Conservation (phyloP, 1,140 invertebrate genomes). For the Bombus picipes region DNA sequence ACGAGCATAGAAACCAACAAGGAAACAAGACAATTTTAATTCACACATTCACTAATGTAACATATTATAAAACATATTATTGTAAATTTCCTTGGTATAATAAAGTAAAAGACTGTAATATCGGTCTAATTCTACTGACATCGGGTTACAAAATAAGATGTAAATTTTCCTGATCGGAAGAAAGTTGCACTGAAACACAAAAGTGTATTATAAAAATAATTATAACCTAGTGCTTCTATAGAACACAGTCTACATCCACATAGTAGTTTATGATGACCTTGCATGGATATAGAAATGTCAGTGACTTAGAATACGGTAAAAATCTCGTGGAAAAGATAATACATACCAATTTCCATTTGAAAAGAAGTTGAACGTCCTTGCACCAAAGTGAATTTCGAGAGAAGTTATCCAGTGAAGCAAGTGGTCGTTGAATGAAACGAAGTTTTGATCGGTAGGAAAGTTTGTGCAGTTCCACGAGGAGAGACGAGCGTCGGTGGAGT, state of each 20-base stretch:
- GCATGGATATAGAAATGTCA: constrained; percentile 35
- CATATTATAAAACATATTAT: not conserved
- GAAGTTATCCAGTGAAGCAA: constrained; percentile 34
- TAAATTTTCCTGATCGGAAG: not conserved
- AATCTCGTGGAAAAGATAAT: not conserved
- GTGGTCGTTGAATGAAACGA: constrained; percentile 19
- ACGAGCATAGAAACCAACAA: not conserved
- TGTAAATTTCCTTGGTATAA: not conserved
- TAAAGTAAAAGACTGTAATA: not conserved
- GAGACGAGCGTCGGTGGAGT: constrained; percentile 48
- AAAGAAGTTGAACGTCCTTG: constrained; percentile 51
- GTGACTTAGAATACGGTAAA: constrained; percentile 25
- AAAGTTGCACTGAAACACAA: constrained; percentile 12
- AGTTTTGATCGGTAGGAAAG: constrained; percentile 38
- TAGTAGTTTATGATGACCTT: constrained; percentile 44
- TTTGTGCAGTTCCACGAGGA: constrained; percentile 28
- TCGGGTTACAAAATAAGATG: not conserved
- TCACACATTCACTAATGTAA: not conserved
- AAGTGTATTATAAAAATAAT: constrained; percentile 49
- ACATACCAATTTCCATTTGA: constrained; percentile 70
- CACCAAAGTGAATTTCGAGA: constrained; percentile 37
- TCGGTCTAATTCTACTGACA: not conserved
- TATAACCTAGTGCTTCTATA: constrained; percentile 39
- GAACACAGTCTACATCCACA: not conserved
- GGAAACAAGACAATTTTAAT: not conserved